phyloP scores from a whole-genome alignment of 2,888 invertebrate species.

The Philopedon plagiatum region DNA sequence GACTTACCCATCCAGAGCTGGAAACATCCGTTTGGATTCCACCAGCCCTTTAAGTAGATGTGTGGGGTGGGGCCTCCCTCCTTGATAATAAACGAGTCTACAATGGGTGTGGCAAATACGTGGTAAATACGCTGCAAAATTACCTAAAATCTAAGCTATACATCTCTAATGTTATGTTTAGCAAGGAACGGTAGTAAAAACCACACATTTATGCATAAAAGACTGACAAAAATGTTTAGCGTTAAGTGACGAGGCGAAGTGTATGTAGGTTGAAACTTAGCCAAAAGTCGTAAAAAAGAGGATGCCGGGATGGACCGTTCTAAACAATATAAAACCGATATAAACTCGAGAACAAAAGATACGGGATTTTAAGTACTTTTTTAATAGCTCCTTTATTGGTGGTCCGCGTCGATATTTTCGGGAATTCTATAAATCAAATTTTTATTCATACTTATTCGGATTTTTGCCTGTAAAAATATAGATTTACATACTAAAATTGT shows the following conservation, averaged over 20 bases:
- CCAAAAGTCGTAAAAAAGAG: conserved; percentile 40
- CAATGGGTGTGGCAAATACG: too few relatives aligned
- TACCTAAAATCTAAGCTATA: not conserved
- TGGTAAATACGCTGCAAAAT: too few relatives aligned
- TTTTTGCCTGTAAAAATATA: conserved; percentile 5
- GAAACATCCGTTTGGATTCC: too few relatives aligned
- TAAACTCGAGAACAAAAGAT: conserved; percentile 45
- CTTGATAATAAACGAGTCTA: too few relatives aligned
- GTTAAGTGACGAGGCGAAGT: conserved; percentile 18
- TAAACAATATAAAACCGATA: conserved; percentile 49
- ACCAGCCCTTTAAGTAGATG: too few relatives aligned
- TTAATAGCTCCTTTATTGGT: conserved; percentile 41
- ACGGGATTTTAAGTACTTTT: conserved; percentile 38
- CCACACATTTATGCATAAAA: conserved; percentile 22
- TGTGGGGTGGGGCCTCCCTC: too few relatives aligned
- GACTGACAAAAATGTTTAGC: conserved; percentile 19
- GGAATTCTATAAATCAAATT: conserved; percentile 37
- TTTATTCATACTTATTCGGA: conserved; percentile 31
- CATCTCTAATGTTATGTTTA: conserved; percentile 10
- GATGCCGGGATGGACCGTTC: conserved; percentile 28
- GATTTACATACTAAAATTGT: conserved; percentile 8
- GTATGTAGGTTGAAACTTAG: conserved; percentile 34
- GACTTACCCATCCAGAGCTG: too few relatives aligned
- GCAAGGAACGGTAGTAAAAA: conserved; percentile 8
- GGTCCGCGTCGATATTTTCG: conserved; percentile 35